Conservation (phyloP, 2,113 vertebrate genomes). For the Zosterops lateralis region DNA sequence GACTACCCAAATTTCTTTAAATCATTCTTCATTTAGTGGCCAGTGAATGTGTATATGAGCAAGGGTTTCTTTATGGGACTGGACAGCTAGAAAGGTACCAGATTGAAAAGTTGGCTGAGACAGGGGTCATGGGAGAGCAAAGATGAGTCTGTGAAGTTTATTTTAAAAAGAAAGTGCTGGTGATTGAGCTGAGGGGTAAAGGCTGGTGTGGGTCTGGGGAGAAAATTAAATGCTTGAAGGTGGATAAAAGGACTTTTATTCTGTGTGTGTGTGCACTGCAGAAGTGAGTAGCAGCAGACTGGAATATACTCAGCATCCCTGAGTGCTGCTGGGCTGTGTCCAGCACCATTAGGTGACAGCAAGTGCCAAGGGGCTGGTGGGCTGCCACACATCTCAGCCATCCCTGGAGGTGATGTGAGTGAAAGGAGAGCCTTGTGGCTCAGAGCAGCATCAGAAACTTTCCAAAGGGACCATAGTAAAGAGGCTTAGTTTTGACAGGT, state of each 20-base stretch:
- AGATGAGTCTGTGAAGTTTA: not conserved
- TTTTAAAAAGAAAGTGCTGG: not conserved
- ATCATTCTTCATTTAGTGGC: not conserved
- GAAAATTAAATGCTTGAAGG: not conserved
- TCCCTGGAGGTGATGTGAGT: not conserved
- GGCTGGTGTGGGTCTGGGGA: not conserved
- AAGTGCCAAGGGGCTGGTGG: fast-evolving
- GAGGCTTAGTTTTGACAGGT: conserved; percentile 40
- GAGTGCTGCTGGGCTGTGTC: not conserved
- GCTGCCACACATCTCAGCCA: fast-evolving
- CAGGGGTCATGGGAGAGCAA: not conserved
- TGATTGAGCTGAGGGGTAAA: not conserved
- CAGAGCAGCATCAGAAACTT: not conserved
- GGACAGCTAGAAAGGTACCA: conserved; percentile 16
- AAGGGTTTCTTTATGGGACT: not conserved
- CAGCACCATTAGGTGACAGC: fast-evolving
- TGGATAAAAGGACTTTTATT: conserved; percentile 3
- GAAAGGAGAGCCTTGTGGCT: not conserved
- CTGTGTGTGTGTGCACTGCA: not conserved
- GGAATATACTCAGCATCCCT: not conserved
- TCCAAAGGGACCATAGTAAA: not conserved
- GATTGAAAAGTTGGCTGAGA: not conserved
- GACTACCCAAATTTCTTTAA: not conserved
- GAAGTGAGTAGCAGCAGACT: not conserved
- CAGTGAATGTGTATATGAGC: not conserved